Evolutionary conservation across 2,113 vertebrate genomes (phyloP), one percentile per base, ranked within the genome.

Genomic region (Entosphenus tridentatus): DNA sequence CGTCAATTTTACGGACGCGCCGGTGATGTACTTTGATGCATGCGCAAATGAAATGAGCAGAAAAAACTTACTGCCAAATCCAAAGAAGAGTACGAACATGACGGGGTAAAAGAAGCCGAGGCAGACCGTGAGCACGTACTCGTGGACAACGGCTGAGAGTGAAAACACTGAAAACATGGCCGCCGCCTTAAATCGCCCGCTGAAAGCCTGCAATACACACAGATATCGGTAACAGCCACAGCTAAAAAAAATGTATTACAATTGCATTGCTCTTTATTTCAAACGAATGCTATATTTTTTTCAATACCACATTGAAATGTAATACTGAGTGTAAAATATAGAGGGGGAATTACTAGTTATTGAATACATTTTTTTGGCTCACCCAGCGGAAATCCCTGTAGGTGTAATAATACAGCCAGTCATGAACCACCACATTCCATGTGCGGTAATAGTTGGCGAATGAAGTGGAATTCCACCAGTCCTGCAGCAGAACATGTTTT

Each of bases 91-190:
- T 75, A 79, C 87, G 56, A 96, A 96, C 73, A 96, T 81, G 58
- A 96, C 91, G 0, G 91, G 91, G 67, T 95, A 96, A 78, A 93
- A 95, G 77, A 82, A 96, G 57, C 82, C 88, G 3, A 96, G 82
- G 78, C 84, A 85, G 75, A 92, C 68, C n/a, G 81, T 83, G 57
- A 96, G 73, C 72, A 83, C 82, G 2, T 96, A 96, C 12, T 96
- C 91, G 0, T 96, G 91, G 57, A 89, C 91, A 6, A 84, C 77
- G 2, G 91, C 89, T 9, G 91, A 96, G 8, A 96, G 73, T 0
- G 84, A 80, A 65, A 96, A 96, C 67, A 96, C 90, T 2, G 82
- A 83, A 1, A 96, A 69, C 86, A 96, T 90, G 76, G 87, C 91
- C 1, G 78, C 85, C 4, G 82, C 73, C 70, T 73, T 83, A 79